These are phyloP conservation scores for Calyptommatus sinebrachiatus DNA, from an alignment of 2,113 vertebrate genomes.

Conservation along the genomic window DNA sequence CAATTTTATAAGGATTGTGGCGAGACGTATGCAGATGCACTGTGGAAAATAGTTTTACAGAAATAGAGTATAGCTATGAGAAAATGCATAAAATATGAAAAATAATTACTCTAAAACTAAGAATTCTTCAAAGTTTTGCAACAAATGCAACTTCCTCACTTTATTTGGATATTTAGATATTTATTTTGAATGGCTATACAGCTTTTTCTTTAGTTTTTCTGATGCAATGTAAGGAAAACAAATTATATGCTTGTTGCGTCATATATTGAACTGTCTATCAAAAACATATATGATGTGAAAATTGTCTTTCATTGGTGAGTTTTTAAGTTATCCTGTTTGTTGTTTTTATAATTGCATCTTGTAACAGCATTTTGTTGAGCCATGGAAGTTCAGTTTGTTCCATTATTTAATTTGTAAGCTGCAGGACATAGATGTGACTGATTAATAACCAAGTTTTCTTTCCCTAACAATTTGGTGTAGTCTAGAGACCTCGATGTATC, in stretches of 20 bases:
- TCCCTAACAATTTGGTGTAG: too few relatives aligned
- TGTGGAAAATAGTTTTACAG: background rate
- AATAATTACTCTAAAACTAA: background rate
- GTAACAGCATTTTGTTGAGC: too few relatives aligned
- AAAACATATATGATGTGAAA: too few relatives aligned
- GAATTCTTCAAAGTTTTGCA: background rate
- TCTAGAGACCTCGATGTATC: background rate
- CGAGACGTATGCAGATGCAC: background rate
- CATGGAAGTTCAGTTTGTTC: too few relatives aligned
- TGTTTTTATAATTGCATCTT: background rate
- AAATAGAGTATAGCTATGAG: rapidly evolving
- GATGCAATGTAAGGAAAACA: background rate
- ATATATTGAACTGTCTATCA: background rate
- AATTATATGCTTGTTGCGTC: background rate
- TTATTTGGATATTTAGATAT: background rate
- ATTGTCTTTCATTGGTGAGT: background rate
- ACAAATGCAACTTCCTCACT: background rate
- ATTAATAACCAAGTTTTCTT: too few relatives aligned
- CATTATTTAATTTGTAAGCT: too few relatives aligned
- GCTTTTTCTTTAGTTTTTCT: background rate
- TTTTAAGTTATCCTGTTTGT: background rate
- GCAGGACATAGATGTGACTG: too few relatives aligned
- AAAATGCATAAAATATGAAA: too few relatives aligned
- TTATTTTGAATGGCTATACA: background rate
- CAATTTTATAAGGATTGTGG: background rate